Evolutionary conservation across 2,797 vertebrate genomes (phyloP).

Genomic region (Sebastes hubbsi): DNA sequence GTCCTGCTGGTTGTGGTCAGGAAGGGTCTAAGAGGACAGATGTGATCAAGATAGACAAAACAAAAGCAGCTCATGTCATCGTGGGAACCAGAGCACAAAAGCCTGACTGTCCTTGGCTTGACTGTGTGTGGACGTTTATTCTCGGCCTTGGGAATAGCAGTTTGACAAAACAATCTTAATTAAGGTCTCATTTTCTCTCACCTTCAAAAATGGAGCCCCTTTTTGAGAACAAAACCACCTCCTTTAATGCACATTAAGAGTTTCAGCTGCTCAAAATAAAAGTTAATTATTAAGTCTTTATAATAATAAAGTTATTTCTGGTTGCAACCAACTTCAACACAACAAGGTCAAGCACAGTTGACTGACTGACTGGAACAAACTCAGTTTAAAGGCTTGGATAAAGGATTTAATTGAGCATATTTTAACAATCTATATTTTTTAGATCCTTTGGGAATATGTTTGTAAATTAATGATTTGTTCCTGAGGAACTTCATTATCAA

Average conservation of each 20-base stretch:
- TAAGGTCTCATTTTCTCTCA: background rate
- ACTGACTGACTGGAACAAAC: background rate
- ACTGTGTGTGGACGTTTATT: background rate
- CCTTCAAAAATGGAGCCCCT: background rate
- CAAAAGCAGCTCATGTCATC: background rate
- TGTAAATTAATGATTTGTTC: background rate
- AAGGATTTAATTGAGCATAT: background rate
- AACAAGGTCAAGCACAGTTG: background rate
- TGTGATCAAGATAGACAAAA: conserved; percentile 20
- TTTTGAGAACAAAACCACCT: background rate
- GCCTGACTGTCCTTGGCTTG: background rate
- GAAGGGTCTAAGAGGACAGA: background rate
- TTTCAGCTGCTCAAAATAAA: background rate
- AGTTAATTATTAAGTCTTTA: background rate
- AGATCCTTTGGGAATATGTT: background rate
- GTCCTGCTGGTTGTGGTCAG: background rate
- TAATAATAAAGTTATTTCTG: background rate
- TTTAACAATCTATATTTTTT: background rate
- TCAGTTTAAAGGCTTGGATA: background rate
- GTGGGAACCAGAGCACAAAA: background rate
- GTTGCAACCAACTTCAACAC: background rate
- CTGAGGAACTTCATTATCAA: background rate
- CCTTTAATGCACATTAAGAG: too few relatives aligned
- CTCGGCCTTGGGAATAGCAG: background rate
- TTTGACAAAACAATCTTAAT: background rate